Evolutionary conservation across 2,113 vertebrate genomes (phyloP).

Genomic region (Microcebus griseorufus): DNA sequence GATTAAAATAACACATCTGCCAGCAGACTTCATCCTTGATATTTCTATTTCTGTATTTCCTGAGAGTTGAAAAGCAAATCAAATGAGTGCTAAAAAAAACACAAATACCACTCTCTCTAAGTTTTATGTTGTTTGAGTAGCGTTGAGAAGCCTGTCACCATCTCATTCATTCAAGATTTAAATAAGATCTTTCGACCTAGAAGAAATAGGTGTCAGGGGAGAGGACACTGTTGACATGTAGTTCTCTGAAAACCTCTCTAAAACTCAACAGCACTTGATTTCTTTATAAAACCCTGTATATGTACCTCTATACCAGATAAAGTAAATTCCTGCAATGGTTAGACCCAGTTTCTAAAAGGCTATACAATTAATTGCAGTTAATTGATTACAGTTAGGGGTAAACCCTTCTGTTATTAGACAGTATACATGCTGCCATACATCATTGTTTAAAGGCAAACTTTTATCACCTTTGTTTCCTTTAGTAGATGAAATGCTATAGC

Average conservation of each 20-base stretch:
- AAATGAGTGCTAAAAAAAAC: slow-evolving; percentile 61
- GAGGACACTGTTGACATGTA: neutral
- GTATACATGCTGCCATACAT: neutral
- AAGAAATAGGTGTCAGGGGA: neutral
- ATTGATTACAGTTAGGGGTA: neutral
- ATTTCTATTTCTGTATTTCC: slow-evolving; percentile 58
- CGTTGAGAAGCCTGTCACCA: neutral
- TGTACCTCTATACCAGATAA: neutral
- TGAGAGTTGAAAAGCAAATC: slow-evolving; percentile 46
- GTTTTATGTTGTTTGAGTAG: neutral
- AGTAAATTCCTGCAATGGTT: neutral
- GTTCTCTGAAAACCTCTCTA: neutral
- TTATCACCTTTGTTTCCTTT: neutral
- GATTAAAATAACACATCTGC: slow-evolving; percentile 50
- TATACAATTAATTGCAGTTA: neutral
- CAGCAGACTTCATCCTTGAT: neutral
- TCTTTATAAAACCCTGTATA: neutral
- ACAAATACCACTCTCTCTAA: neutral
- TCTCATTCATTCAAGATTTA: neutral
- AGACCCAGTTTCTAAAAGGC: neutral
- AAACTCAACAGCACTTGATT: neutral
- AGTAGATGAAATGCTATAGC: neutral
- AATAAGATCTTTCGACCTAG: neutral
- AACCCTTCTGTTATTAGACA: neutral
- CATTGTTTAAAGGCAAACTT: neutral